A percentile compares a stretch with the other conserved stretches of the same genome.
Evolutionary conservation across 2,888 invertebrate species (phyloP).

Genomic region (Leucophenga maculata): DNA sequence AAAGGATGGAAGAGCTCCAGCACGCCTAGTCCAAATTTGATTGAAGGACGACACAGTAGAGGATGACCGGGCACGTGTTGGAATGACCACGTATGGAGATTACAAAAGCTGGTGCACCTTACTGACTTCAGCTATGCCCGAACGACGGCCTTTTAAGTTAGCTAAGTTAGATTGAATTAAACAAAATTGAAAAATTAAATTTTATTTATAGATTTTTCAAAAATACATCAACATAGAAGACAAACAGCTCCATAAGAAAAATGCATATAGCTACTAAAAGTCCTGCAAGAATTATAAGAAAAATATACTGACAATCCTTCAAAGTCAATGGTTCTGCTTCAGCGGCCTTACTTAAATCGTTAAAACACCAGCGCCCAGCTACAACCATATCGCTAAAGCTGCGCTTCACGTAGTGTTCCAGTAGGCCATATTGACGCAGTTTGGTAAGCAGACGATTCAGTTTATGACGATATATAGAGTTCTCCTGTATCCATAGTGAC

Average conservation of each 20-base stretch:
- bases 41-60: too few relatives aligned
- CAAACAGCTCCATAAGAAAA: constrained; percentile 42
- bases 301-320: constrained; percentile 14
- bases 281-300: background rate
- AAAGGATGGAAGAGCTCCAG: too few relatives aligned
- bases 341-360: constrained; percentile 27
- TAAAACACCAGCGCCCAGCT: constrained; percentile 17
- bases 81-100: too few relatives aligned
- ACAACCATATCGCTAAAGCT: constrained; percentile 32
- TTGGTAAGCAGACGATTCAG: constrained; percentile 8
- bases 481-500: constrained; percentile 30
- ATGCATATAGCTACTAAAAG: background rate
- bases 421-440: constrained; percentile 35
- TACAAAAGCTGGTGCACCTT: too few relatives aligned
- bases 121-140: too few relatives aligned
- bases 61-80: too few relatives aligned
- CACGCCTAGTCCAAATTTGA: too few relatives aligned
- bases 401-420: background rate
- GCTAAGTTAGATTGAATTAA: too few relatives aligned
- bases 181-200: background rate
- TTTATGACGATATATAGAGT: constrained; percentile 33
- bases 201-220: constrained; percentile 32
- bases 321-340: constrained; percentile 28
- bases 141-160: too few relatives aligned
- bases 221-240: constrained; percentile 34